Evolutionary conservation across 2,113 vertebrate species (phyloP).

Genomic region (Tupaia chinensis): DNA sequence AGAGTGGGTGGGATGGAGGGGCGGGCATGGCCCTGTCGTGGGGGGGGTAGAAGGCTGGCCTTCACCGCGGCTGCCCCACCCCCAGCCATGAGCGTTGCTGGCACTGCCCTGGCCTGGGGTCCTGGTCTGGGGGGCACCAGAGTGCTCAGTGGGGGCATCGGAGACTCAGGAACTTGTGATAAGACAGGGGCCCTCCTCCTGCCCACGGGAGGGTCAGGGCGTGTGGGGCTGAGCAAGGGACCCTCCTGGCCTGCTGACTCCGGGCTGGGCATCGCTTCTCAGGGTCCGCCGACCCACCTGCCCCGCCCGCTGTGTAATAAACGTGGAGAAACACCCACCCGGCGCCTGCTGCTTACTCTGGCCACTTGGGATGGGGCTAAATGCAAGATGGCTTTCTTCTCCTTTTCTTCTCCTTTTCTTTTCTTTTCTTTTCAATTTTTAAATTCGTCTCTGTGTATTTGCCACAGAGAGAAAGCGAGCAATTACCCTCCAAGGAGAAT

Average conservation of each 20-base stretch:
- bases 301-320: slow-evolving; percentile 69
- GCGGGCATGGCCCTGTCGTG: background rate
- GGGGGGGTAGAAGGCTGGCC: background rate
- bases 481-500: too few relatives aligned
- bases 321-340: slow-evolving; percentile 78
- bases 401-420: too few relatives aligned
- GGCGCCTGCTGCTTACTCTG: slow-evolving; percentile 63
- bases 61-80: background rate
- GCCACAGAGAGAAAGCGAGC: too few relatives aligned
- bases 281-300: slow-evolving; percentile 7
- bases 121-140: background rate
- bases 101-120: background rate
- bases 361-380: background rate
- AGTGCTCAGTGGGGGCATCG: background rate
- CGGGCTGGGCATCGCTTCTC: background rate
- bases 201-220: background rate
- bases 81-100: background rate
- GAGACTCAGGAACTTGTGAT: background rate
- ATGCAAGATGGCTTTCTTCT: background rate
- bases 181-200: background rate
- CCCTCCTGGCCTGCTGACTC: background rate
- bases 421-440: too few relatives aligned
- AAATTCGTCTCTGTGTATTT: too few relatives aligned
- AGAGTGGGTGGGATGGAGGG: background rate
- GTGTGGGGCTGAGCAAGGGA: background rate